phyloP scores from a whole-genome alignment of 2,113 vertebrate genomes.

The Indicator maculatus region DNA sequence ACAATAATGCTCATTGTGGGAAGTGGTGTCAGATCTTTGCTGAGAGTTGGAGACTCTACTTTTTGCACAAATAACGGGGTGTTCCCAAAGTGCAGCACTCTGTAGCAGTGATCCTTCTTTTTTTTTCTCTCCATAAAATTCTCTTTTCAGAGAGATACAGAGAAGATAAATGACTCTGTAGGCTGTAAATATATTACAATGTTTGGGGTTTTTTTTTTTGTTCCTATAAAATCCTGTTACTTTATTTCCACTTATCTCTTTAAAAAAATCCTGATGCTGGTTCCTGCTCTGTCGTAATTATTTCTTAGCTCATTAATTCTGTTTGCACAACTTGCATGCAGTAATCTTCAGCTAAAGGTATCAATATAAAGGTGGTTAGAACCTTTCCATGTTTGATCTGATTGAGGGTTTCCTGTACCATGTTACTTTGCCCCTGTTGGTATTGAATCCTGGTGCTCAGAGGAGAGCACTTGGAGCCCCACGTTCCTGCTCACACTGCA shows the following conservation, averaged over 20 bases:
- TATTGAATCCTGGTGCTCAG: neutral
- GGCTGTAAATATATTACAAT: neutral
- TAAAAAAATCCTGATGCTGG: neutral
- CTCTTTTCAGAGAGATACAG: neutral
- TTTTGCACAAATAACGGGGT: neutral
- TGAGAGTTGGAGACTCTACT: neutral
- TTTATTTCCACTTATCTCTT: neutral
- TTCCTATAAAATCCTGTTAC: neutral
- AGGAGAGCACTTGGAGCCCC: neutral
- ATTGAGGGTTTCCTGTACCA: neutral
- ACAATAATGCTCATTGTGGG: neutral
- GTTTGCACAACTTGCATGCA: neutral
- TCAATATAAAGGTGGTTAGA: neutral
- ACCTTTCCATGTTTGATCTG: neutral
- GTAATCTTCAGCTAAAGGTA: neutral
- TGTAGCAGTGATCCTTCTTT: neutral
- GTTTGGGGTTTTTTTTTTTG: neutral
- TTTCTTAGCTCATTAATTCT: neutral
- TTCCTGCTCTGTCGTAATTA: neutral
- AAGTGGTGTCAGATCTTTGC: neutral
- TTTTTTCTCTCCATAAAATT: neutral
- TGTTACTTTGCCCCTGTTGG: accelerated
- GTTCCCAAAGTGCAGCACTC: neutral
- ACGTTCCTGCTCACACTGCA: neutral
- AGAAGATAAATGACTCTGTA: neutral